Percentiles rank a stretch among this genome's conserved stretches.
Conservation (phyloP, 2,113 vertebrate genomes). For the Oxygymnocypris stewartii region DNA sequence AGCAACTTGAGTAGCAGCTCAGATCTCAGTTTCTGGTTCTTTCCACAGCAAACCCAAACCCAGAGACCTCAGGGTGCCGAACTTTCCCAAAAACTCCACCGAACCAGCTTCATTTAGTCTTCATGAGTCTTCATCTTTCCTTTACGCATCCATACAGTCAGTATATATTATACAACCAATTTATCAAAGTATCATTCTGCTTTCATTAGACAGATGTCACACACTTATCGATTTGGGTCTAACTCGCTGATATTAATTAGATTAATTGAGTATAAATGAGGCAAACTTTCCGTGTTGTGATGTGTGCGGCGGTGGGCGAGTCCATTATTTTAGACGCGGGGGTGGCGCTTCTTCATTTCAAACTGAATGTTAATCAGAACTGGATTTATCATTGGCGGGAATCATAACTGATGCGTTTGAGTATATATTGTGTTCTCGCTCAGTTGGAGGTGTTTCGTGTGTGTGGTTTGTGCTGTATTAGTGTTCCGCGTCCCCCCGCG, state of each 20-base stretch:
- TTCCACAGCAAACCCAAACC: background rate
- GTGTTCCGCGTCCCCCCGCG: conserved; percentile 22
- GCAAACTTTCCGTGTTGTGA: background rate
- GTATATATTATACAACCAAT: background rate
- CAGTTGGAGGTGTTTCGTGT: background rate
- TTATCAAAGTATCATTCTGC: background rate
- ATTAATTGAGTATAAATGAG: background rate
- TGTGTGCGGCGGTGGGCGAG: background rate
- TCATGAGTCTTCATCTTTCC: background rate
- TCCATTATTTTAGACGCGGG: background rate
- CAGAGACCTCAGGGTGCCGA: background rate
- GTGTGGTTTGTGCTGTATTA: too few relatives aligned
- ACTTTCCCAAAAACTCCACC: background rate
- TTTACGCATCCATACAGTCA: background rate
- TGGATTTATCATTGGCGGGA: too few relatives aligned
- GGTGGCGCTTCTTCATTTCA: background rate
- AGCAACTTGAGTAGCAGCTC: background rate
- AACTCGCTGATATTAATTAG: background rate
- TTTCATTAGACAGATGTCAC: background rate
- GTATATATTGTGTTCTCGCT: background rate
- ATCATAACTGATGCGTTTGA: background rate
- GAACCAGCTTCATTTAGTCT: background rate
- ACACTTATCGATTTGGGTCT: background rate
- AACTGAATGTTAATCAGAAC: background rate
- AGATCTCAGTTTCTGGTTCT: background rate